These are phyloP conservation scores for Bombus polaris DNA, from an alignment of 1,140 invertebrate genomes.

Conservation along the genomic window DNA sequence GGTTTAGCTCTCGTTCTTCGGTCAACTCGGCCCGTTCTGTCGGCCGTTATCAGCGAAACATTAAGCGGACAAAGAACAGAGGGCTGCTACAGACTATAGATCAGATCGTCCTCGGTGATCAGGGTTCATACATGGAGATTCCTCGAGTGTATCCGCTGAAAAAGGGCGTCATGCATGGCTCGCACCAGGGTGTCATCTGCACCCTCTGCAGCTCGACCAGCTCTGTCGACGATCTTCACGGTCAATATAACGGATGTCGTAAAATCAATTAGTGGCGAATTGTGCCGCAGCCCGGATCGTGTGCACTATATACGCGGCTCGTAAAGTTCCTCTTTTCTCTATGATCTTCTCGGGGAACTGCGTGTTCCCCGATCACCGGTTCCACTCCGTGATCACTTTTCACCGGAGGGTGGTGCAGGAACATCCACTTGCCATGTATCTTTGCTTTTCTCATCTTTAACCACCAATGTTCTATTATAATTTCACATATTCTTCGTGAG, in stretches of 20 bases:
- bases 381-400: not conserved
- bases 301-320: not conserved
- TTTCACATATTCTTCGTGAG: not conserved
- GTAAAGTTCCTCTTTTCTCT: constrained; percentile 30
- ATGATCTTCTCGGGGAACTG: not conserved
- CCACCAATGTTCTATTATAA: not conserved
- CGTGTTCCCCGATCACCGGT: constrained; percentile 14
- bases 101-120: constrained; percentile 12
- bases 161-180: constrained; percentile 76
- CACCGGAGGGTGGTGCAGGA: not conserved
- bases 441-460: not conserved
- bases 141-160: constrained; percentile 43
- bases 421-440: not conserved
- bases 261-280: constrained; percentile 78
- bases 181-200: constrained; percentile 70
- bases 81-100: not conserved
- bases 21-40: not conserved
- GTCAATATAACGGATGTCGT: constrained; percentile 76
- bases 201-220: constrained; percentile 37
- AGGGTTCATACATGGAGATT: constrained; percentile 17
- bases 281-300: constrained; percentile 68
- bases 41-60: constrained; percentile 9
- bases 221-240: constrained; percentile 69
- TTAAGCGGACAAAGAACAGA: constrained; percentile 32
- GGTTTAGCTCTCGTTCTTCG: not conserved